Conservation (phyloP, 2,888 invertebrate genomes). For the Parapristionchus giblindavisi region DNA sequence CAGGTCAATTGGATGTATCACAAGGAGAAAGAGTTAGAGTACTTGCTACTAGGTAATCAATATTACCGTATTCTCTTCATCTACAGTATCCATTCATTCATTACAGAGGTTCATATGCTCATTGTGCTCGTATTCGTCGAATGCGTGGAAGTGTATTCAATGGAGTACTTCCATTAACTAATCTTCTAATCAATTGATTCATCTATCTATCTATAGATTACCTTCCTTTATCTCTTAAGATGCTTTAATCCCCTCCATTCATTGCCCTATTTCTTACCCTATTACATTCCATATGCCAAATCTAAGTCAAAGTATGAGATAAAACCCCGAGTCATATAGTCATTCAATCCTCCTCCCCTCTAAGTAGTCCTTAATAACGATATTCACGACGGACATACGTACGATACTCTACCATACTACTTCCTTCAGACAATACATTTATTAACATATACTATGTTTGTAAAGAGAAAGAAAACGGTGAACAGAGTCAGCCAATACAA, state of each 20-base stretch:
- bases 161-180: conserved; percentile 45
- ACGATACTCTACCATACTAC: no score
- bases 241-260: conserved; percentile 30
- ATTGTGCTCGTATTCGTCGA: conserved; percentile 29
- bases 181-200: conserved; percentile 71
- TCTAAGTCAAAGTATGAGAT: conserved; percentile 28
- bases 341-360: not conserved
- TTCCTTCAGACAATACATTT: no score
- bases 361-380: no score
- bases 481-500: not conserved
- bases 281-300: conserved; percentile 24
- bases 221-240: not conserved
- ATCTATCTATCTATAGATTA: not conserved
- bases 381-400: no score
- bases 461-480: not conserved
- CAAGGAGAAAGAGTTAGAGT: conserved; percentile 27
- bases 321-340: conserved; percentile 18
- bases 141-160: conserved; percentile 38
- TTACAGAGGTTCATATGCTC: conserved; percentile 25
- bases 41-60: conserved; percentile 17
- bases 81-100: not conserved
- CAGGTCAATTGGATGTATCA: conserved; percentile 17
- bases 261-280: conserved; percentile 3
- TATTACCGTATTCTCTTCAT: not conserved
- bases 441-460: no score